Conservation (phyloP, 2,113 vertebrate genomes). For the Cynocephalus volans region DNA sequence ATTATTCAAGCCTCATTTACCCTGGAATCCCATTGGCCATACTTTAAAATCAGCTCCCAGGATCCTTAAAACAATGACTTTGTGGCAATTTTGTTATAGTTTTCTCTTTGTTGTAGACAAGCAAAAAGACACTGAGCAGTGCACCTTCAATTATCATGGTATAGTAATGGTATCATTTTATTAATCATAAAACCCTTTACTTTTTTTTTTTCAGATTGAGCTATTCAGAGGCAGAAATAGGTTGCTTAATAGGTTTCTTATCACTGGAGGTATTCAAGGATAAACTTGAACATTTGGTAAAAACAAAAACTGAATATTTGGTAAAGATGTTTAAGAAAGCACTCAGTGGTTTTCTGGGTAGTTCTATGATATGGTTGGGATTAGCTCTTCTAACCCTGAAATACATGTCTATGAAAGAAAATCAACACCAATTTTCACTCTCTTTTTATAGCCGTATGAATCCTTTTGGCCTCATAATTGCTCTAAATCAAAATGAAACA, state of each 20-base stretch:
- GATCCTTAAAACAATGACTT: not conserved
- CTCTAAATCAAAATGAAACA: conserved; percentile 79
- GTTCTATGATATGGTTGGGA: not conserved
- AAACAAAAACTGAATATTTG: not conserved
- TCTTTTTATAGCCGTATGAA: conserved; percentile 79
- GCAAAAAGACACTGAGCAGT: not conserved
- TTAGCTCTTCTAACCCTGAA: not conserved
- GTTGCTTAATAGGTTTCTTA: not conserved
- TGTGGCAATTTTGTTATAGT: not conserved
- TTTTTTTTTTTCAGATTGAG: not conserved
- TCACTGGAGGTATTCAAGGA: not conserved
- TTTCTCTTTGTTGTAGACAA: not conserved
- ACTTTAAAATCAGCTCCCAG: conserved; percentile 7
- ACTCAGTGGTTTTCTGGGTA: not conserved
- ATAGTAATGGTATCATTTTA: not conserved
- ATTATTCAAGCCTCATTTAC: not conserved
- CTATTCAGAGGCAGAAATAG: not conserved
- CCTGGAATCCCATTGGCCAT: not conserved
- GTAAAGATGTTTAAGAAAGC: conserved; percentile 14
- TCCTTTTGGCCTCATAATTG: conserved; percentile 81
- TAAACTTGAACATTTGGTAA: conserved; percentile 16
- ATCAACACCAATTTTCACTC: not conserved
- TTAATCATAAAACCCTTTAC: not conserved
- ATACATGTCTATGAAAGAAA: not conserved
- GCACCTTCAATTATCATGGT: not conserved